Percentiles rank a stretch among this genome's conserved stretches.
These are phyloP conservation scores for Albula goreensis DNA, from an alignment of 2,113 vertebrate genomes.

Conservation along the genomic window DNA sequence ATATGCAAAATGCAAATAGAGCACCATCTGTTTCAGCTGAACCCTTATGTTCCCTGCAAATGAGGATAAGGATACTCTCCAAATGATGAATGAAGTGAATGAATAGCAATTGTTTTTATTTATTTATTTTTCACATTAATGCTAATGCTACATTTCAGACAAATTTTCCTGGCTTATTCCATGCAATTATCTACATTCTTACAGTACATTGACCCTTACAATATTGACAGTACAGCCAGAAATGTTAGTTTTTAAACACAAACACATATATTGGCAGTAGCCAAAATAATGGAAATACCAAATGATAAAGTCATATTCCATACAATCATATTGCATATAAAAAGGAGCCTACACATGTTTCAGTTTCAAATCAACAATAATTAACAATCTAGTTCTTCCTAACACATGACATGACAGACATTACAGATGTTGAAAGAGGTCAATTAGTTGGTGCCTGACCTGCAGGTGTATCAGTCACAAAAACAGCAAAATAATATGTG, in stretches of 20 bases:
- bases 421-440: too few relatives aligned
- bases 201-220: not conserved
- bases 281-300: too few relatives aligned
- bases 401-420: too few relatives aligned
- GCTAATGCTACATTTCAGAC: not conserved
- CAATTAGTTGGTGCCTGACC: too few relatives aligned
- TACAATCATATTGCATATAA: too few relatives aligned
- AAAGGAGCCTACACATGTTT: too few relatives aligned
- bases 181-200: not conserved
- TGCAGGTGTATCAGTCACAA: too few relatives aligned
- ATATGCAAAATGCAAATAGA: conserved; percentile 13
- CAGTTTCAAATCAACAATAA: too few relatives aligned
- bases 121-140: conserved; percentile 10
- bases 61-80: conserved; percentile 1
- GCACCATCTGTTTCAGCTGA: conserved; percentile 19
- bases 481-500: too few relatives aligned
- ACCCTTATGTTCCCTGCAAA: conserved; percentile 19
- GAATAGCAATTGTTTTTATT: not conserved
- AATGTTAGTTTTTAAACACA: not conserved
- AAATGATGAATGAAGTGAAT: conserved; percentile 28
- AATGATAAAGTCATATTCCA: too few relatives aligned
- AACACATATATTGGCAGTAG: not conserved
- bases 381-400: too few relatives aligned
- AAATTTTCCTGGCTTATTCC: not conserved
- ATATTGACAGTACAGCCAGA: not conserved